These are phyloP conservation scores for Tursiops truncatus DNA, from an alignment of 2,113 vertebrate species.

Conservation along the genomic window DNA sequence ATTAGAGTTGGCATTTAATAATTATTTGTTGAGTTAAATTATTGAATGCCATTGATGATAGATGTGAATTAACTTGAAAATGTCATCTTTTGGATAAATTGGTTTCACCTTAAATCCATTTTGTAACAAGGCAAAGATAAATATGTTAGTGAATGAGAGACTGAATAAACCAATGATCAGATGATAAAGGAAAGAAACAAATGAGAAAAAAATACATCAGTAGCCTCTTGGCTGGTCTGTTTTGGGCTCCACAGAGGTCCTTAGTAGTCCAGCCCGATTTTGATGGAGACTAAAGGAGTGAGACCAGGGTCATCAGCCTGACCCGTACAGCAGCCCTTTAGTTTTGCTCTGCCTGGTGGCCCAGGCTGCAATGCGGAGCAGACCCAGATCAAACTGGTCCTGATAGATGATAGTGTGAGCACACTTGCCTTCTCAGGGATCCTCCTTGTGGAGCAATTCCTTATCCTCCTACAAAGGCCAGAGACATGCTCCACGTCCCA, in stretches of 20 bases:
- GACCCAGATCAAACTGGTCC: background rate
- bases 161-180: background rate
- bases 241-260: background rate
- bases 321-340: background rate
- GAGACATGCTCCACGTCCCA: background rate
- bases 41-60: background rate
- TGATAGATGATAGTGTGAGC: background rate
- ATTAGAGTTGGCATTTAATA: background rate
- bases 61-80: background rate
- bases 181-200: background rate
- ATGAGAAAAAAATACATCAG: background rate
- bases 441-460: background rate
- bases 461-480: background rate
- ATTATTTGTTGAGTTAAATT: background rate
- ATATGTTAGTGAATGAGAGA: background rate
- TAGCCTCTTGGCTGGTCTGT: background rate
- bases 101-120: background rate
- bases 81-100: background rate
- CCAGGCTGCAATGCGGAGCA: background rate
- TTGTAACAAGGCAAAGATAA: background rate
- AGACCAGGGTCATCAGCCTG: background rate
- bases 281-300: background rate
- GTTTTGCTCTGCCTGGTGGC: background rate
- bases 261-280: background rate
- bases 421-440: background rate